These are phyloP conservation scores for Polydrusus pterygomalis DNA, from an alignment of 2,888 invertebrate genomes.

Conservation along the genomic window DNA sequence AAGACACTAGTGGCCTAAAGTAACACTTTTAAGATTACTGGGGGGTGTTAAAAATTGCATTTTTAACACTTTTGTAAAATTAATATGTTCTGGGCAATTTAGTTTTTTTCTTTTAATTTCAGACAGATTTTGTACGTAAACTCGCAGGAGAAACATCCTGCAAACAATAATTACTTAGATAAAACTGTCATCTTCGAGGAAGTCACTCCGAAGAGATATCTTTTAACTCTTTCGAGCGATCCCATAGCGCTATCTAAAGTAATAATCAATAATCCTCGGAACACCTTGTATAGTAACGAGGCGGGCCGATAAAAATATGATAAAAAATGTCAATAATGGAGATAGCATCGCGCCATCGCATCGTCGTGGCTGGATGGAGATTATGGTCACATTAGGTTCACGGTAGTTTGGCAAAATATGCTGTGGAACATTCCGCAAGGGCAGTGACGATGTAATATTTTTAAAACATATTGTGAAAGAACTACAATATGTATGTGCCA, in stretches of 20 bases:
- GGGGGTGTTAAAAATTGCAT: too few relatives aligned
- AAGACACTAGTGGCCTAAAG: too few relatives aligned
- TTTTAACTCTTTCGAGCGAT: slow-evolving; percentile 26
- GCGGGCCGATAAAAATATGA: slow-evolving; percentile 40
- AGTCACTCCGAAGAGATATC: slow-evolving; percentile 27
- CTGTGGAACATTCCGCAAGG: not conserved
- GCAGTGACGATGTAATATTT: not conserved
- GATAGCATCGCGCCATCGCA: slow-evolving; percentile 42
- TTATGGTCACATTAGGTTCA: slow-evolving; percentile 19
- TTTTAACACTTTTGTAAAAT: too few relatives aligned
- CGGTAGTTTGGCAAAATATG: slow-evolving; percentile 22
- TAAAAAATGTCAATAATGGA: slow-evolving; percentile 53
- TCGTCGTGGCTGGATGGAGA: slow-evolving; percentile 14
- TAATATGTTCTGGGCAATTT: too few relatives aligned
- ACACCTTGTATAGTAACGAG: slow-evolving; percentile 52
- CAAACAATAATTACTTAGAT: slow-evolving; percentile 31
- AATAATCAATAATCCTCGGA: slow-evolving; percentile 51
- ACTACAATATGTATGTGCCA: too few relatives aligned
- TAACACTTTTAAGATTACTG: too few relatives aligned
- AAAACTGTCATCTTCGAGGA: slow-evolving; percentile 14
- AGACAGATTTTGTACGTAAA: not conserved
- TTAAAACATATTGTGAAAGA: too few relatives aligned
- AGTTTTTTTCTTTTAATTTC: too few relatives aligned
- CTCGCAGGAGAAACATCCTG: slow-evolving; percentile 1
- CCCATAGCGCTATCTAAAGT: slow-evolving; percentile 43